These are phyloP conservation scores for Ctenopoma multispine DNA, from an alignment of 2,797 vertebrate species.

Conservation along the genomic window DNA sequence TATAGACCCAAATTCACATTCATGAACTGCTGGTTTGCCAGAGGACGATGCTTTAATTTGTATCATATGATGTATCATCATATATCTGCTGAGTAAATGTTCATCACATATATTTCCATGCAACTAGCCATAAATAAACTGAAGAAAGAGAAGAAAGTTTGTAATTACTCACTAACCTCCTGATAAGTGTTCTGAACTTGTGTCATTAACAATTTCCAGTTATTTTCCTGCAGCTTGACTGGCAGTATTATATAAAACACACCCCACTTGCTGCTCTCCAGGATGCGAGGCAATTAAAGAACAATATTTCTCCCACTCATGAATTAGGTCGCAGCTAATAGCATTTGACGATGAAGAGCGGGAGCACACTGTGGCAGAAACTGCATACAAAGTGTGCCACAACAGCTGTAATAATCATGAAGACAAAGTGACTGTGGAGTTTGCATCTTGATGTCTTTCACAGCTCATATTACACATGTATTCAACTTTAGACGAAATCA, in stretches of 20 bases:
- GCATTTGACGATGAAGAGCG: conserved; percentile 73
- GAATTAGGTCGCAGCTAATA: conserved; percentile 81
- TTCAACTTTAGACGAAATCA: conserved; percentile 15
- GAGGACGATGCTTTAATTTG: conserved; percentile 12
- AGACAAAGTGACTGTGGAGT: conserved; percentile 44
- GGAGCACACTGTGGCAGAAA: conserved; percentile 68
- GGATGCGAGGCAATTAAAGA: conserved; percentile 80
- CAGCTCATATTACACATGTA: not conserved
- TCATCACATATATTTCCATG: conserved; percentile 25
- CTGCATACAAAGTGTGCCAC: conserved; percentile 65
- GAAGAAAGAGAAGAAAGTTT: conserved; percentile 45
- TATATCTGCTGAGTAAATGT: conserved; percentile 27
- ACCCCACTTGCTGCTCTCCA: conserved; percentile 64
- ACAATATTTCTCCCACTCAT: conserved; percentile 68
- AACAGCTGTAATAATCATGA: conserved; percentile 70
- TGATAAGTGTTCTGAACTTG: conserved; percentile 75
- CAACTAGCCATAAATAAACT: conserved; percentile 48
- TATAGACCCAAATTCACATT: conserved; percentile 6
- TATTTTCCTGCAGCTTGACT: conserved; percentile 70
- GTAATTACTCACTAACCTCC: conserved; percentile 85
- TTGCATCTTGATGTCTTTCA: conserved; percentile 21
- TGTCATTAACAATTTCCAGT: conserved; percentile 76
- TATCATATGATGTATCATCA: conserved; percentile 8
- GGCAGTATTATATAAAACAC: conserved; percentile 63
- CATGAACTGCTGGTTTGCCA: not conserved